Base-by-base conservation (phyloP, 2,797 vertebrate species). In the Paramormyrops hopkinsi region DNA sequence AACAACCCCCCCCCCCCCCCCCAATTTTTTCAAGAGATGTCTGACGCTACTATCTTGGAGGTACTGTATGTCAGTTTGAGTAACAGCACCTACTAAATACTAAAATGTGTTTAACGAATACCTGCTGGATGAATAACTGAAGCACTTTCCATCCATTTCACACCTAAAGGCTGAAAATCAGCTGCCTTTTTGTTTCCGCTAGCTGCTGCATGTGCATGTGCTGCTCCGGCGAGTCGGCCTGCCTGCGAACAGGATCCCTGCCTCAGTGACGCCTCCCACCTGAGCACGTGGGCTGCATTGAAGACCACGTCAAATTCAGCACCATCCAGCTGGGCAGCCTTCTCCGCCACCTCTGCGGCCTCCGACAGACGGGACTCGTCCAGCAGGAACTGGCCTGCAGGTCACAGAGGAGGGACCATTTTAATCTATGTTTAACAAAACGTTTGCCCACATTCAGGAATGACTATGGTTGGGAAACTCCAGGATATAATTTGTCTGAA, bases 221-320 rank as follows among this genome's bases (percentile, higher is more conserved):
- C 25, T 6, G 22, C 14, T 29, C 11, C 9, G 11, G 25, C 25
- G 29, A 69, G 12, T 69, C 25, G 3, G 0, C 62, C 62, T 25
- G 22, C 25, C n/a, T 12, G 11, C 69, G 4, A 17, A 37, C 29
- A 25, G 22, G 84, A 56, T 9, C 4, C 8, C 22, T 1, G 85
- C 48, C 25, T 54, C 29, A 33, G 29, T 17, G 0, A 83, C 29
- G 48, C 93, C 90, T 88, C 95, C 88, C 89, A 99, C 98, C 98
- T 97, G 93, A 99, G 97, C 97, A 99, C 99, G 92, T 99, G 98
- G 41, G 98, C 98, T 48, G 98, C 98, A 7, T 97, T 99, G 95
- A 99, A 99, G 91, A 99, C 98, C 90, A 99, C 97, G n/a, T 99
- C 98, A 89, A 99, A 99, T 92, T 99, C 98, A 0, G 90, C 95